Evolutionary conservation across 2,797 vertebrate genomes (phyloP), one percentile per base, ranked within the genome.

Genomic region (Betta splendens): DNA sequence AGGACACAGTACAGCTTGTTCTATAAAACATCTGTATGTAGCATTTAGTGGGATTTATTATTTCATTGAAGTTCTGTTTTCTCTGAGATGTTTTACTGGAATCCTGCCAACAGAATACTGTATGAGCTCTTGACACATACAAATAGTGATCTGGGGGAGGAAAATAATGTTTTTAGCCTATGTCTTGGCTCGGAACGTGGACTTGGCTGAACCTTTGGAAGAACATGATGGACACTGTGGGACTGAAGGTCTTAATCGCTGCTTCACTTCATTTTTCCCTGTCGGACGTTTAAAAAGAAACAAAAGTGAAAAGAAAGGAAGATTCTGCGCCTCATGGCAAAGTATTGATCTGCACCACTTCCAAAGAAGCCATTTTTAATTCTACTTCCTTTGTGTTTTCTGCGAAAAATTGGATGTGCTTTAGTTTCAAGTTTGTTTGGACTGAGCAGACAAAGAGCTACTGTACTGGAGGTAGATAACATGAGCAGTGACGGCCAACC

Each of bases 401-500:
- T 36, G 13, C 12, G 16, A 52, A 49, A 63, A 40, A 52, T 11
- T 6, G 21, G n/a, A 43, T 9, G 3, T 7, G 10, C 9, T 25
- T 36, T 53, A 58, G 22, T 47, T 37, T 68, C 21, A 25, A 22
- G 17, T 62, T 64, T 60, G 58, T 61, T 68, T 58, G 17, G 51
- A 42, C 37, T 21, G 23, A 39, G 25, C 12, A 64, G 42, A 54
- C 43, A 51, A 71, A 68, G 31, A 29, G 40, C 32, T 13, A 12
- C 22, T 51, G 60, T 29, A 25, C 20, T 36, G 57, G 15, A 17
- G 29, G 38, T 61, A 35, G 54, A 59, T 71, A 72, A 64, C 65
- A 58, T 3, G 47, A 66, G 57, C 22, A 3, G 8, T 55, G 68
- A 79, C 76, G 76, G 42, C 13, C 29, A 28, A 45, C 25, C 5